Evolutionary conservation across 2,113 vertebrate species (phyloP).

Genomic region (Phaethornis superciliosus): DNA sequence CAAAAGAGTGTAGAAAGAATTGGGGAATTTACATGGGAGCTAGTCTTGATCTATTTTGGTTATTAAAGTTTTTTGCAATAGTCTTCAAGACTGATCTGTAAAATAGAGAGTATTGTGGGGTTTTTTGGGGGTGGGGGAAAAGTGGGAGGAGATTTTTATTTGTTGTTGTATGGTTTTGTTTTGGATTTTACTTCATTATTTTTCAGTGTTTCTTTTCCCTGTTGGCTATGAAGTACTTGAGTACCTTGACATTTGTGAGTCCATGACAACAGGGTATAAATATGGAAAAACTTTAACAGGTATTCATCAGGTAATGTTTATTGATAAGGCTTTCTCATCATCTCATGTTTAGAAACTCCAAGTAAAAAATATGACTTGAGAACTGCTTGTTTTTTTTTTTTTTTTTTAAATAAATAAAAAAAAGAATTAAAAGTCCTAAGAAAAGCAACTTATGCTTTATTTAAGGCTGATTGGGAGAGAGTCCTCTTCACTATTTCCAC

Average conservation of each 20-base stretch:
- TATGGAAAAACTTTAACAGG: neutral
- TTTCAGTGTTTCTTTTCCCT: neutral
- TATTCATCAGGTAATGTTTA: neutral
- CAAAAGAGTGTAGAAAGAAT: neutral
- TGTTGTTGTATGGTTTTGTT: neutral
- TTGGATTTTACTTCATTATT: neutral
- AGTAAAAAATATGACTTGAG: neutral
- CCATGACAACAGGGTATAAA: neutral
- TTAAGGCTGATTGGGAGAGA: neutral
- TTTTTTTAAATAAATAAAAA: neutral
- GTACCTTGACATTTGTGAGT: neutral
- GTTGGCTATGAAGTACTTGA: neutral
- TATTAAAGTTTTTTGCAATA: neutral
- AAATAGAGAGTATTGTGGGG: neutral
- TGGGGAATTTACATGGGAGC: neutral
- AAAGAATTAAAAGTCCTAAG: no score
- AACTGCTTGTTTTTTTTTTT: neutral
- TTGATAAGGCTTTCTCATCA: neutral
- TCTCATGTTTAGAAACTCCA: neutral
- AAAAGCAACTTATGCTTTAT: neutral
- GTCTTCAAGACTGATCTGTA: neutral
- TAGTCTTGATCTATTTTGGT: neutral
- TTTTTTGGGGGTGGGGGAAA: no score
- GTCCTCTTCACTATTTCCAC: neutral
- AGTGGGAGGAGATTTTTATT: no score